Percentiles rank a stretch among this genome's conserved stretches.
These are phyloP conservation scores for Nyleta sp. DNA, from an alignment of 2,888 invertebrate species.

Conservation along the genomic window DNA sequence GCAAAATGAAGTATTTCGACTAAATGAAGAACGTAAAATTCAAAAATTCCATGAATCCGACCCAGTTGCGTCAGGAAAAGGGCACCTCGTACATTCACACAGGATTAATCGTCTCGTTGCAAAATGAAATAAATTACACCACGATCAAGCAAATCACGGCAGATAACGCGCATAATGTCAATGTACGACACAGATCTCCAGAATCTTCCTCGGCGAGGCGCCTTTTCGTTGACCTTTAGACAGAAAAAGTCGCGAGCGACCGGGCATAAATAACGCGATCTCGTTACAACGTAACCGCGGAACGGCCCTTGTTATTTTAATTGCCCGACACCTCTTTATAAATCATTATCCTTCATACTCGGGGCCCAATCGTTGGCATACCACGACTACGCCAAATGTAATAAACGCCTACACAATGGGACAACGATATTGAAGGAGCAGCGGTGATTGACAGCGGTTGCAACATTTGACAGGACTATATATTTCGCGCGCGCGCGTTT, in stretches of 20 bases:
- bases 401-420: slow-evolving; percentile 62
- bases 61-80: slow-evolving; percentile 16
- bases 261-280: slow-evolving; percentile 67
- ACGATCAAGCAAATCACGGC: slow-evolving; percentile 2
- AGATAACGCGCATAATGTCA: slow-evolving; percentile 30
- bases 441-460: slow-evolving; percentile 59
- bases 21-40: background rate
- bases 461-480: slow-evolving; percentile 59
- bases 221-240: slow-evolving; percentile 64
- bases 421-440: slow-evolving; percentile 44
- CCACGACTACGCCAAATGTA: slow-evolving; percentile 57
- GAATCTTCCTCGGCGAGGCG: slow-evolving; percentile 65
- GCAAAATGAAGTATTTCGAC: too few species aligned
- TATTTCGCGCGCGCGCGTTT: slow-evolving; percentile 37
- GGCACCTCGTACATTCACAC: background rate
- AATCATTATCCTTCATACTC: slow-evolving; percentile 65
- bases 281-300: slow-evolving; percentile 42
- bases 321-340: slow-evolving; percentile 67
- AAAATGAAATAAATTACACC: slow-evolving; percentile 15
- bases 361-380: slow-evolving; percentile 51
- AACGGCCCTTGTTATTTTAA: slow-evolving; percentile 67
- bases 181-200: slow-evolving; percentile 17
- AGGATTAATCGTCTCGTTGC: slow-evolving; percentile 22
- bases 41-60: background rate
- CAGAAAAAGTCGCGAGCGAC: slow-evolving; percentile 3